A percentile compares a stretch with the other conserved stretches of the same genome.
phyloP scores from a whole-genome alignment of 2,797 vertebrate species.

The Xiphorhynchus erythropygius region DNA sequence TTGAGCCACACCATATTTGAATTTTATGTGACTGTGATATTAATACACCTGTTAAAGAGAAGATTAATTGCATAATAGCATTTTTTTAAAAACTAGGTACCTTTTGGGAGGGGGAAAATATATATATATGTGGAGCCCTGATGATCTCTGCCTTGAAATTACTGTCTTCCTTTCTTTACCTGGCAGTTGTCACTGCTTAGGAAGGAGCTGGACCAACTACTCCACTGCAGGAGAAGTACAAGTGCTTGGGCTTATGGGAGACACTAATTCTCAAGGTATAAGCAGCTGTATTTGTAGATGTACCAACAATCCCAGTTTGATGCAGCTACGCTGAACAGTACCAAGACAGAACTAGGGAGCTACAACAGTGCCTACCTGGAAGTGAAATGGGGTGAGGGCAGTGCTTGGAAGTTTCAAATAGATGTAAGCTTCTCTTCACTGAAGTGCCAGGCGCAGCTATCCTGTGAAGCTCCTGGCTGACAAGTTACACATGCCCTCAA shows the following conservation, averaged over 20 bases:
- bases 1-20: slow-evolving; percentile 1
- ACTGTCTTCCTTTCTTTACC: background rate
- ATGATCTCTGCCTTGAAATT: background rate
- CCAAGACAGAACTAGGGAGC: background rate
- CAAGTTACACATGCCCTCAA: background rate
- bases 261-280: background rate
- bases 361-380: background rate
- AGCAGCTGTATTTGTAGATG: background rate
- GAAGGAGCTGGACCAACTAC: background rate
- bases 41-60: slow-evolving; percentile 33
- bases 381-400: background rate
- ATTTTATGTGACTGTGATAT: slow-evolving; percentile 18
- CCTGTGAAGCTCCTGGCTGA: background rate
- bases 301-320: background rate
- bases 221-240: background rate
- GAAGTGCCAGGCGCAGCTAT: background rate
- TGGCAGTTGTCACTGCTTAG: background rate
- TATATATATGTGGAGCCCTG: background rate
- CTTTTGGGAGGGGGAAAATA: background rate
- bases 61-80: background rate
- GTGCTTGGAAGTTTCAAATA: background rate
- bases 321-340: background rate
- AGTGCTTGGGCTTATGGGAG: background rate
- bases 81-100: background rate
- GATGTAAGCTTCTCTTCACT: background rate